phyloP scores from a whole-genome alignment of 2,797 vertebrate genomes.

The Acestrorhynchus altus region DNA sequence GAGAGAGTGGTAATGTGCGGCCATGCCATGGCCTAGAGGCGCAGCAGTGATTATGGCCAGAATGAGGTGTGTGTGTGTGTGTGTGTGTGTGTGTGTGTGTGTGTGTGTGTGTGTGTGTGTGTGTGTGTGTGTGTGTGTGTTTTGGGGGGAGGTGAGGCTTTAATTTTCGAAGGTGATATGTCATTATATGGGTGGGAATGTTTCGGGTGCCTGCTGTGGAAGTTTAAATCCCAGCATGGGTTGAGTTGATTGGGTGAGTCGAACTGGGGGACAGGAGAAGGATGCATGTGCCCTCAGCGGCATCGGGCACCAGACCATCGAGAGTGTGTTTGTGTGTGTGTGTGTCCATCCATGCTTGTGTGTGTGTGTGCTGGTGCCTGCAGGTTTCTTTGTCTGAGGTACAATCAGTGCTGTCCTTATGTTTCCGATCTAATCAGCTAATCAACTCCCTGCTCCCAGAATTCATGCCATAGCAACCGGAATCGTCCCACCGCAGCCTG shows the following conservation, averaged over 20 bases:
- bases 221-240: slow-evolving; percentile 10
- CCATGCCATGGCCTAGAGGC: slow-evolving; percentile 34
- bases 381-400: slow-evolving; percentile 5
- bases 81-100: neutral
- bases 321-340: slow-evolving; percentile 4
- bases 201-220: neutral
- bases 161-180: neutral
- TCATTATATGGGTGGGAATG: neutral
- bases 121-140: neutral
- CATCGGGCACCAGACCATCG: slow-evolving; percentile 8
- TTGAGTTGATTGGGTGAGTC: slow-evolving; percentile 33
- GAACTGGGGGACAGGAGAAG: slow-evolving; percentile 13
- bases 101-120: rapidly evolving
- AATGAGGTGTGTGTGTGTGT: slow-evolving; percentile 18
- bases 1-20: slow-evolving; percentile 37
- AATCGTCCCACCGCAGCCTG: slow-evolving; percentile 1
- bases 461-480: slow-evolving; percentile 12
- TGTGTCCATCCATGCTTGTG: neutral
- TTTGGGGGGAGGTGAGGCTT: neutral
- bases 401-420: slow-evolving; percentile 34
- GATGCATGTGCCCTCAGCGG: neutral
- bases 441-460: slow-evolving; percentile 13
- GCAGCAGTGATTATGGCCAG: slow-evolving; percentile 43
- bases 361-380: neutral
- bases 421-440: slow-evolving; percentile 36